These are phyloP conservation scores for Orchesella cincta DNA, from an alignment of 1,140 invertebrate genomes.

Conservation along the genomic window DNA sequence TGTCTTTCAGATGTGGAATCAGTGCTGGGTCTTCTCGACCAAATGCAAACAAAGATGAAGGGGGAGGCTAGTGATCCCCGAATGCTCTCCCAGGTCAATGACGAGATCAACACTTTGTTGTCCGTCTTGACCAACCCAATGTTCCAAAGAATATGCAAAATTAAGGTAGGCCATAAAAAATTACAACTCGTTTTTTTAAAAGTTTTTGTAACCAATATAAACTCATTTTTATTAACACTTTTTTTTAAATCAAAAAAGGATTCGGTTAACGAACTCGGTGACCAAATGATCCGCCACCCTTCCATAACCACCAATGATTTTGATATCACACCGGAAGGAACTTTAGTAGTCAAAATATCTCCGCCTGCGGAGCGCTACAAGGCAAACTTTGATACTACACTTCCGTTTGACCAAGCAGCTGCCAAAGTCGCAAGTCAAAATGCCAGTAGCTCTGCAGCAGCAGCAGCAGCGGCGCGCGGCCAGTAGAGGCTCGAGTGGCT, in stretches of 20 bases:
- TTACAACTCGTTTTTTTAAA: no score
- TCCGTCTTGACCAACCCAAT: conserved; percentile 88
- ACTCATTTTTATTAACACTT: no score
- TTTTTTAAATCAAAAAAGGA: no score
- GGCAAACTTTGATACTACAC: conserved; percentile 50
- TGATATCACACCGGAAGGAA: conserved; percentile 77
- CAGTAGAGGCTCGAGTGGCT: no score
- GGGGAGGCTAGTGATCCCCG: conserved; percentile 64
- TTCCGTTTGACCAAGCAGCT: no score
- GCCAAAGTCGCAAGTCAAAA: no score
- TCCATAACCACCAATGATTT: conserved; percentile 89
- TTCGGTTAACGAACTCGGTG: conserved; percentile 76
- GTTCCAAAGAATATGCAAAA: conserved; percentile 84
- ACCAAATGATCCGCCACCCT: conserved; percentile 80
- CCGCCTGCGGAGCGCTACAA: conserved; percentile 53
- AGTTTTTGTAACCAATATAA: no score
- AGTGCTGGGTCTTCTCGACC: conserved; percentile 34
- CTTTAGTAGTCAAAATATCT: conserved; percentile 63
- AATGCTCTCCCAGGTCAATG: conserved; percentile 71
- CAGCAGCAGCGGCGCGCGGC: no score
- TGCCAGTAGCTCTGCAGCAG: no score
- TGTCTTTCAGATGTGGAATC: conserved; percentile 30
- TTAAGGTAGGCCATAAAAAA: conserved; percentile 65
- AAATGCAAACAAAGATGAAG: conserved; percentile 41
- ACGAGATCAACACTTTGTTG: conserved; percentile 83